Evolutionary conservation across 2,888 invertebrate genomes (phyloP).

Genomic region (Chrysina gloriosa): DNA sequence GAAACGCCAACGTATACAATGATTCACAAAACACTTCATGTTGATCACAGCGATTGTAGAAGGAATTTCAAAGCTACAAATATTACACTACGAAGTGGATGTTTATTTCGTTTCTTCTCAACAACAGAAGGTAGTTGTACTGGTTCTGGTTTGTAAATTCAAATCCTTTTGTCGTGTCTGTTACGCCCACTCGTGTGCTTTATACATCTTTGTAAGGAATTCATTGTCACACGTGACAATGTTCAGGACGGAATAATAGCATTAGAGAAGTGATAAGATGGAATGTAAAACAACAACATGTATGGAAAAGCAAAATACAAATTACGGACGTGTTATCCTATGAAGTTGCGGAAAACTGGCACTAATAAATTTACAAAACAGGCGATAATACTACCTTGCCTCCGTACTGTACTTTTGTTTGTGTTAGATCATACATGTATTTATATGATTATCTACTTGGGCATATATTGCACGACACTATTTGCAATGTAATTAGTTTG

Average conservation of each 20-base stretch:
- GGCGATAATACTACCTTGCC: not conserved
- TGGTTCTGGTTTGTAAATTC: conserved; percentile 34
- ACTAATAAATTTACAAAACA: not conserved
- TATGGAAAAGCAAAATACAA: conserved; percentile 12
- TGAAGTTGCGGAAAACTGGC: not conserved
- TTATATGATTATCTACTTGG: too few species aligned
- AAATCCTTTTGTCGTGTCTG: conserved; percentile 39
- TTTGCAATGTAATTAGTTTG: too few species aligned
- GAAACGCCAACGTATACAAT: not conserved
- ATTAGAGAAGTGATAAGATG: conserved; percentile 22
- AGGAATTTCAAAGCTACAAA: conserved; percentile 20
- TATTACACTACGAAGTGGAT: conserved; percentile 16
- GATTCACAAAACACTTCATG: too few species aligned
- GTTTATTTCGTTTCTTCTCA: conserved; percentile 16
- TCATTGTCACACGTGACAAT: conserved; percentile 37
- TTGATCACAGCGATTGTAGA: not conserved
- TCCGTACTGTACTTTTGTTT: too few species aligned
- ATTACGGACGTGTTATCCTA: conserved; percentile 6
- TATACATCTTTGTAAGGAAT: conserved; percentile 33
- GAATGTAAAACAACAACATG: conserved; percentile 25
- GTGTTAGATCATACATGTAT: too few species aligned
- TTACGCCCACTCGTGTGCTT: conserved; percentile 35
- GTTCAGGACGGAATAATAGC: conserved; percentile 28
- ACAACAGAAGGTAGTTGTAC: conserved; percentile 15
- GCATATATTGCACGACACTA: too few species aligned